A percentile compares a stretch with the other conserved stretches of the same genome.
phyloP scores from a whole-genome alignment of 2,888 invertebrate genomes.

The Polydrusus tereticollis region DNA sequence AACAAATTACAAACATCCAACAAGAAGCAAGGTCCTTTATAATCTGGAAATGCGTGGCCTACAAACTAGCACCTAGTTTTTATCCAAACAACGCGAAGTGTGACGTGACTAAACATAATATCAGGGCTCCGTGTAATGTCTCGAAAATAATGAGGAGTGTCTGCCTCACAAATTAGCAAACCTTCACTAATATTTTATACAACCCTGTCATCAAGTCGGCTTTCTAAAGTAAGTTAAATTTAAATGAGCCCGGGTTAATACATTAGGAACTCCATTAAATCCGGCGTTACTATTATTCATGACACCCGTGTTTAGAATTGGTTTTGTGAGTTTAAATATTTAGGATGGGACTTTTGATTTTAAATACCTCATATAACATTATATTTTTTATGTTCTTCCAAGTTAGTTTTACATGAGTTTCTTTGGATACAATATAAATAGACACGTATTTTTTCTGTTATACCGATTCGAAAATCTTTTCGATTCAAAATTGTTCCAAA shows the following conservation, averaged over 20 bases:
- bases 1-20: too few species aligned
- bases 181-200: constrained; percentile 6
- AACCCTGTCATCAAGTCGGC: constrained; percentile 6
- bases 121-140: not conserved
- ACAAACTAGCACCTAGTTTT: not conserved
- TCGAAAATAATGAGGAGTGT: constrained; percentile 7
- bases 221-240: constrained; percentile 3
- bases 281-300: not conserved
- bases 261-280: not conserved
- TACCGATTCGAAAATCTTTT: too few species aligned
- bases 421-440: too few species aligned
- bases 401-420: too few species aligned
- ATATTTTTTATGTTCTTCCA: too few species aligned
- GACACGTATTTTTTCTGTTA: too few species aligned
- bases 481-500: too few species aligned
- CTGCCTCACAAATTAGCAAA: constrained; percentile 4
- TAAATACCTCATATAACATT: too few species aligned
- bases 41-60: too few species aligned
- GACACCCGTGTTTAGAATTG: not conserved
- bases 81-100: not conserved
- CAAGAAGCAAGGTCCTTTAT: too few species aligned
- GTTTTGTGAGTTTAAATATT: not conserved
- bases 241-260: constrained; percentile 3
- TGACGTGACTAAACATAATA: constrained; percentile 8
- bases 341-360: not conserved